Evolutionary conservation across 2,888 invertebrate species (phyloP), one percentile per base, ranked within the genome.

Genomic region (Aspidiotus rigidus): DNA sequence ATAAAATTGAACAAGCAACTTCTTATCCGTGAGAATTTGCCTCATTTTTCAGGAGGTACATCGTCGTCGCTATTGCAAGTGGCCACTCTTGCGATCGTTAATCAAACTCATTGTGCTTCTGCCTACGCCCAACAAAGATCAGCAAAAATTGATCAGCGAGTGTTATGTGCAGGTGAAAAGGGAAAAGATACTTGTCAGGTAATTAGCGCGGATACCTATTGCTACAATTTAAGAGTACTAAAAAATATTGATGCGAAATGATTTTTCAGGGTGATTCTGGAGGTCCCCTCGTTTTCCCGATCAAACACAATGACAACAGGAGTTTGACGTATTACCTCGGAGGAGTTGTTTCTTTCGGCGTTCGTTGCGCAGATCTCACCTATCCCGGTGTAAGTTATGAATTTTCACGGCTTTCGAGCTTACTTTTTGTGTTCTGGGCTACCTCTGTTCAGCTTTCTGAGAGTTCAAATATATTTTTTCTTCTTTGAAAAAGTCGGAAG

Each of bases 121-220:
- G 28, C 44, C 13, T 71, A 66, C 11, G 16, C 54, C 9, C 11
- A n/a, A 11, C 49, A 49, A n/a, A 49, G 49, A 49, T 13, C 10
- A 13, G 10, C 49, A 3, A 11, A n/a, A 49, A 69, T 71, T 10
- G 71, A 71, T 53, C 17, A 69, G 15, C 54, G 61, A 40, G 62
- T 71, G 13, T 8, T 71, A 11, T 71, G 71, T 10, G 71, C 71
- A 17, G 71, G 71, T 15, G 60, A 62, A 13, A 63, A 60, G 7
- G 57, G 69, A 49, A 64, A 64, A 71, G 71, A 69, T 40, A 60
- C 69, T 9, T 71, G 71, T 44, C 56, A 44, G 39, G 71, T 71
- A 28, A 28, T 28, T 28, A 5, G 28, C 28, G 28, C 1, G 1
- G 28, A 28, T 28, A n/a, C n/a, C n/a, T n/a, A 28, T 28, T 1